Evolutionary conservation across 2,113 vertebrate genomes (phyloP).

Genomic region (Sterrhoptilus dennistouni): DNA sequence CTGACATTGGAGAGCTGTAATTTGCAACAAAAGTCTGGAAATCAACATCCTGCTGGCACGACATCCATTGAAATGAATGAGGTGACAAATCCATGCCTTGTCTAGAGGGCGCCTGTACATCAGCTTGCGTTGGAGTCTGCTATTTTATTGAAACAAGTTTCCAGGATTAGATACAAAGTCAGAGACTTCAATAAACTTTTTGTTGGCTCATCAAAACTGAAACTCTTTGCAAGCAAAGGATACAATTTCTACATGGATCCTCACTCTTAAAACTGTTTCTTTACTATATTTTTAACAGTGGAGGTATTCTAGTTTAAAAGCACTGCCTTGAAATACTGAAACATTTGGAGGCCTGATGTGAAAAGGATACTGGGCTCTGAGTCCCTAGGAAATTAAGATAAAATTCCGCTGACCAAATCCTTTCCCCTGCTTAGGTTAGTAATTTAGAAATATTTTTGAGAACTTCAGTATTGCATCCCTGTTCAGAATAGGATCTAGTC

Average conservation of each 20-base stretch:
- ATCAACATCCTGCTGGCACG: slow-evolving; percentile 18
- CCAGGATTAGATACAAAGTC: neutral
- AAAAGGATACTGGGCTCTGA: neutral
- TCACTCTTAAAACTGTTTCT: neutral
- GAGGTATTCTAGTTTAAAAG: neutral
- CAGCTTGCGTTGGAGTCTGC: neutral
- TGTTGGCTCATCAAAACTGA: neutral
- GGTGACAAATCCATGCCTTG: neutral
- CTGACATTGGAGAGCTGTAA: neutral
- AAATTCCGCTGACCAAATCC: neutral
- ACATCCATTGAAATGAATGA: neutral
- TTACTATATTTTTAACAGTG: neutral
- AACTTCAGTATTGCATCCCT: neutral
- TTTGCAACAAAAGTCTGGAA: slow-evolving; percentile 36
- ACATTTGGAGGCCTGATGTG: neutral
- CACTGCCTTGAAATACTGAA: neutral
- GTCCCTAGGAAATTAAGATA: neutral
- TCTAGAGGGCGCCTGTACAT: neutral
- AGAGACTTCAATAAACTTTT: neutral
- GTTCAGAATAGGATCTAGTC: neutral
- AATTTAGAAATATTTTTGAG: neutral
- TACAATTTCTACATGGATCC: neutral
- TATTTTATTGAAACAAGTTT: neutral
- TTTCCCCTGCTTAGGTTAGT: neutral
- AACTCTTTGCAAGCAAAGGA: neutral